Conservation (phyloP, 1,140 invertebrate genomes). For the Drosophila nigromelanica region DNA sequence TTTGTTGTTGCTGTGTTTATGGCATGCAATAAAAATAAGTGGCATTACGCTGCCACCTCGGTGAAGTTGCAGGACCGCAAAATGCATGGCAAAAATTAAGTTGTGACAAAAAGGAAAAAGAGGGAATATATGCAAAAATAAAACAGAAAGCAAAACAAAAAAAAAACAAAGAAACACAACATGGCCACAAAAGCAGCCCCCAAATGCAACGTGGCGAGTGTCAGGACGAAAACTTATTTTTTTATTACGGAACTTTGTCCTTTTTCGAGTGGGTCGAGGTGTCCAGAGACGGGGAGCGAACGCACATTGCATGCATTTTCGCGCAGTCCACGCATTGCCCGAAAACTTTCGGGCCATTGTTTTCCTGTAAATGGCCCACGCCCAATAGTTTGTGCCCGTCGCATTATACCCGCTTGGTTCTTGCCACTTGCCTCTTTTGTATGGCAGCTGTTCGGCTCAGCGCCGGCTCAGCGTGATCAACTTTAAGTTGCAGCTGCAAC, state of each 20-base stretch:
- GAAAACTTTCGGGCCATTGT: slow-evolving; percentile 70
- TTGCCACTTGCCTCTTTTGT: slow-evolving; percentile 31
- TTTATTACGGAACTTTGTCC: slow-evolving; percentile 73
- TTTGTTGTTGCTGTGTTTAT: slow-evolving; percentile 43
- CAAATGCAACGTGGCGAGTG: slow-evolving; percentile 65
- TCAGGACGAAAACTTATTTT: slow-evolving; percentile 59
- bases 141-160: slow-evolving; percentile 2
- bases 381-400: slow-evolving; percentile 36
- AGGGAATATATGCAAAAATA: slow-evolving; percentile 7
- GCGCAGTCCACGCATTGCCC: slow-evolving; percentile 29
- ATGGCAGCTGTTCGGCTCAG: slow-evolving; percentile 61
- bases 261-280: slow-evolving; percentile 25
- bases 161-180: slow-evolving; percentile 10
- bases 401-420: slow-evolving; percentile 30
- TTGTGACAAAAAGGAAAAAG: slow-evolving; percentile 20
- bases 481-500: slow-evolving; percentile 62
- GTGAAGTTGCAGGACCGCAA: slow-evolving; percentile 55
- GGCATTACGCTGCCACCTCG: slow-evolving; percentile 67
- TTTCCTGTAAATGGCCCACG: slow-evolving; percentile 75
- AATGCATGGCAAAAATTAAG: slow-evolving; percentile 66
- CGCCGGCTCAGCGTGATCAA: slow-evolving; percentile 35
- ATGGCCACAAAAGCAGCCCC: slow-evolving; percentile 30
- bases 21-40: slow-evolving; percentile 69
- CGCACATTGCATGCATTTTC: slow-evolving; percentile 67
- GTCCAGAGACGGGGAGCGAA: slow-evolving; percentile 26